Percentiles rank a stretch among this genome's conserved stretches.
Conservation (phyloP, 2,797 vertebrate species). For the Enteromius trimaculatus region DNA sequence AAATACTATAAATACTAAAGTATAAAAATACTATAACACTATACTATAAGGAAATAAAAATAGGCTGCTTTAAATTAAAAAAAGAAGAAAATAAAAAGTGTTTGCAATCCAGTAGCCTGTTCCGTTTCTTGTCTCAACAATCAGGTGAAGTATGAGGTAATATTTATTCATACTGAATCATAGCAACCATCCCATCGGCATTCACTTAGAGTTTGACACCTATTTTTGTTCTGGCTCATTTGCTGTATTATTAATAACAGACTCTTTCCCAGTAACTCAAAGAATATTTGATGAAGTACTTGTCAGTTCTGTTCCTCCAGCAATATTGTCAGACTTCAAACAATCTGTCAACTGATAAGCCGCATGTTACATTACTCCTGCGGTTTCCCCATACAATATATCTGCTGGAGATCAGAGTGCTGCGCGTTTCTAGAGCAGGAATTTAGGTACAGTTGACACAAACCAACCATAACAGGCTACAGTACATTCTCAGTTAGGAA, state of each 20-base stretch:
- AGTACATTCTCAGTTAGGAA: not conserved
- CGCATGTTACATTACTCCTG: slow-evolving; percentile 15
- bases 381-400: not conserved
- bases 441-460: not conserved
- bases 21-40: not conserved
- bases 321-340: slow-evolving; percentile 24
- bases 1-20: not conserved
- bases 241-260: slow-evolving; percentile 35
- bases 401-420: not conserved
- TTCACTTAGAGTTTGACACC: not conserved
- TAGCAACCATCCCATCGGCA: not conserved
- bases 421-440: not conserved
- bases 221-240: slow-evolving; percentile 35
- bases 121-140: not conserved
- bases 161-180: slow-evolving; percentile 7
- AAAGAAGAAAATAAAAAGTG: too few species aligned
- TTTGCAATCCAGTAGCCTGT: not conserved
- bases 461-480: not conserved
- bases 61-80: not conserved
- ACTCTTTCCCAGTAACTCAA: not conserved
- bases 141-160: not conserved
- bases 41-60: not conserved
- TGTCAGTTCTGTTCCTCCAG: slow-evolving; percentile 14
- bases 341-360: slow-evolving; percentile 12
- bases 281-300: slow-evolving; percentile 1